Percentiles rank a stretch among this genome's conserved stretches.
Evolutionary conservation across 2,797 vertebrate species (phyloP).

Genomic region (Falco rusticolus): DNA sequence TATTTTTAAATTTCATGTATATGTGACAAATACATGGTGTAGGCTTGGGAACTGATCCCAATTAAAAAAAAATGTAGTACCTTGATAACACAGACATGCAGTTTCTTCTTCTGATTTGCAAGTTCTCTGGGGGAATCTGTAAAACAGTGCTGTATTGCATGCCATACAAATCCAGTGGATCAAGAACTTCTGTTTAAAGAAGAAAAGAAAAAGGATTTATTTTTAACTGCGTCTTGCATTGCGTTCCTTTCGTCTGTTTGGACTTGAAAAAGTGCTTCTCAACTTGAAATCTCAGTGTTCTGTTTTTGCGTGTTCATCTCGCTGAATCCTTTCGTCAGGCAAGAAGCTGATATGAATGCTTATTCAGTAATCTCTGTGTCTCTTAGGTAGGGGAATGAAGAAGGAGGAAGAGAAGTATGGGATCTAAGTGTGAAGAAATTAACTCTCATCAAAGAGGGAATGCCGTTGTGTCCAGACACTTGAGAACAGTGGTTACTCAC

Average conservation of each 20-base stretch:
- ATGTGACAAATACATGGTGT: neutral
- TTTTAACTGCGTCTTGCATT: neutral
- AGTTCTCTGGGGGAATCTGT: neutral
- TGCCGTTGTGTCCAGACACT: neutral
- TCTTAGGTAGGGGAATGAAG: neutral
- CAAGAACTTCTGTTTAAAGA: neutral
- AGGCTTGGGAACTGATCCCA: neutral
- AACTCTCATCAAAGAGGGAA: neutral
- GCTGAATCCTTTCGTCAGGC: neutral
- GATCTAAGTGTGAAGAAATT: neutral
- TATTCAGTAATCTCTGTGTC: neutral
- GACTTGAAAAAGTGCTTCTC: neutral
- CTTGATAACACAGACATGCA: neutral
- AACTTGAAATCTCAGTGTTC: neutral
- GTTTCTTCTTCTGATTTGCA: no score
- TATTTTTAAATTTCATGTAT: neutral
- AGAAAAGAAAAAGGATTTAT: neutral
- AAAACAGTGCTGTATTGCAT: neutral
- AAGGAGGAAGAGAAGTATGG: neutral
- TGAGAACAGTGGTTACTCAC: neutral
- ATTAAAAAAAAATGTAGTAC: neutral
- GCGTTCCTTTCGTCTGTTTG: neutral
- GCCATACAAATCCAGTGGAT: neutral
- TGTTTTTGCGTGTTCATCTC: neutral
- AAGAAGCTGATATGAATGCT: neutral